These are phyloP conservation scores for Borostomias antarcticus DNA, from an alignment of 2,797 vertebrate genomes.

Conservation along the genomic window DNA sequence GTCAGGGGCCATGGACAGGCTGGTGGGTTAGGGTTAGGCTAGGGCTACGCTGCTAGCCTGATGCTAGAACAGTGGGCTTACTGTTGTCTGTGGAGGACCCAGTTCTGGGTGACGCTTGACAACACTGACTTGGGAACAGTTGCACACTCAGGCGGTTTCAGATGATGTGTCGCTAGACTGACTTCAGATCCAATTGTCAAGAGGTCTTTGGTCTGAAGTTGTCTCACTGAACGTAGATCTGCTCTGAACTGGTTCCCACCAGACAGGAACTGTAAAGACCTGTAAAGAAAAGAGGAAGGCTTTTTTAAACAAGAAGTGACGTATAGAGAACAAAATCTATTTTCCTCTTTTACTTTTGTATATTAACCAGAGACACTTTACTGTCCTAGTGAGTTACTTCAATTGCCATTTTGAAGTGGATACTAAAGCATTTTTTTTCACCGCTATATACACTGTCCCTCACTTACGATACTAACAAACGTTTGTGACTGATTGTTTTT, in stretches of 20 bases:
- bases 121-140: conserved; percentile 37
- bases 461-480: conserved; percentile 50
- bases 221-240: conserved; percentile 19
- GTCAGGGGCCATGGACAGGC: neutral
- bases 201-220: conserved; percentile 25
- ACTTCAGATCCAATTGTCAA: conserved; percentile 34
- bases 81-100: conserved; percentile 8
- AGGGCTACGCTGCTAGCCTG: conserved; percentile 61
- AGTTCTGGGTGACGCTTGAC: conserved; percentile 16
- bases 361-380: conserved; percentile 70
- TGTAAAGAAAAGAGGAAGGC: conserved; percentile 59
- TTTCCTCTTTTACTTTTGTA: conserved; percentile 99
- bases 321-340: conserved; percentile 99
- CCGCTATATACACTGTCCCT: conserved; percentile 67
- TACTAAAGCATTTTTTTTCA: conserved; percentile 73
- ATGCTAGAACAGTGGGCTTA: conserved; percentile 53
- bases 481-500: conserved; percentile 58
- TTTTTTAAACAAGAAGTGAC: conserved; percentile 59
- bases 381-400: conserved; percentile 83
- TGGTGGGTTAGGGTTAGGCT: too few species aligned
- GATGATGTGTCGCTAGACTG: conserved; percentile 34
- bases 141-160: conserved; percentile 25
- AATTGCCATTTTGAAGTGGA: conserved; percentile 77
- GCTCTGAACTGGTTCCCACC: conserved; percentile 62
- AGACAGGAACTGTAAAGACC: conserved; percentile 45